Evolutionary conservation across 2,113 vertebrate species (phyloP), one percentile per base, ranked within the genome.

Genomic region (Notechis scutatus): DNA sequence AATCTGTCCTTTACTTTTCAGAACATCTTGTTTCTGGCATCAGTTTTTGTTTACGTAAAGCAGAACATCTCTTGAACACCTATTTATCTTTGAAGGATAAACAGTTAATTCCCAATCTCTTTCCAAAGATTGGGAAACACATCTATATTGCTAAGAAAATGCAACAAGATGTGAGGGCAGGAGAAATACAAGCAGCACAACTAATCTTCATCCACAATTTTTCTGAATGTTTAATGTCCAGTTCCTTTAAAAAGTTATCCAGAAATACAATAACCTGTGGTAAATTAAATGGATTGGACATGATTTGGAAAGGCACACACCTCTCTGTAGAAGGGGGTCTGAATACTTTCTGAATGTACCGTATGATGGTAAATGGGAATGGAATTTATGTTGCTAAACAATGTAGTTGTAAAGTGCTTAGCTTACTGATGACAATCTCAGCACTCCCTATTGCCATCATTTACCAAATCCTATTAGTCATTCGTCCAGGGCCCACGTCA

Each of bases 1-100:
- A 12, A 47, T 87, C 81, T 87, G 81, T 54, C 74, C 74, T 59
- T 90, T 23, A 23, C 74, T 23, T 34, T 90, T 64, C 57, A 56
- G 89, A 90, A 90, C 74, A 87, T 93, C 81, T 54, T 39, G 57
- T 87, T 90, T 23, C 42, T 90, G 69, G 52, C 92, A 61, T 59
- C 69, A 1, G 0, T n/a, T 45, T 55, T 39, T 90, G 74, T 54
- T 93, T n/a, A 93, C 24, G 42, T 54, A 87, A 93, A 86, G 10
- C 47, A 90, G 81, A 87, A 93, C 74, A 86, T 74, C 42, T 87
- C 74, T 90, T 81, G 45, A 93, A 90, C 81, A 54, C 45, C 29
- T 64, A 26, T 55, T 88, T 57, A 91, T 93, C 86, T 88, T 52
- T 11, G 29, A 91, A 64, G 34, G 86, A 88, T 91, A 88, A 88